Evolutionary conservation across 2,888 invertebrate genomes (phyloP).

Genomic region (Notodonta ziczac): DNA sequence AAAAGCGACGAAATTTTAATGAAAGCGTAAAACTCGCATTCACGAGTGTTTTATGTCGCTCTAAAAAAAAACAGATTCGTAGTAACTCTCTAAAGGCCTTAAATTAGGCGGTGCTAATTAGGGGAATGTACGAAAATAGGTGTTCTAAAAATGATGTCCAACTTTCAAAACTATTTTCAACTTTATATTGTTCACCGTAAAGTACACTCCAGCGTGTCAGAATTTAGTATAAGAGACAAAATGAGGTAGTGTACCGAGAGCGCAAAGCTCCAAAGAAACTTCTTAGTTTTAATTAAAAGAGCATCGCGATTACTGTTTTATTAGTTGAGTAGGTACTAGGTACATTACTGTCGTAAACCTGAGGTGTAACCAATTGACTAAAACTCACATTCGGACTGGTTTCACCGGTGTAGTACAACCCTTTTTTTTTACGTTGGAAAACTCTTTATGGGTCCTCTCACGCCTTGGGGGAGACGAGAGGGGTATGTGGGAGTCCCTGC

Average conservation of each 20-base stretch:
- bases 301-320: constrained; percentile 70
- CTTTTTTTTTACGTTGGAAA: no score
- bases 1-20: constrained; percentile 9
- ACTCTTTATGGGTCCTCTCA: no score
- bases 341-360: no score
- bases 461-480: no score
- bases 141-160: constrained; percentile 27
- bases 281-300: constrained; percentile 72
- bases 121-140: constrained; percentile 30
- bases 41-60: constrained; percentile 7
- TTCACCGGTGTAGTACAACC: no score
- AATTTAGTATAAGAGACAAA: constrained; percentile 34
- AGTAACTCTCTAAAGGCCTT: constrained; percentile 32
- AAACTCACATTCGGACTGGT: no score
- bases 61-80: constrained; percentile 17
- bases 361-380: no score
- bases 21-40: constrained; percentile 6
- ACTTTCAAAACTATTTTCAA: constrained; percentile 5
- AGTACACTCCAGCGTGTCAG: constrained; percentile 12
- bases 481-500: no score
- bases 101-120: constrained; percentile 43
- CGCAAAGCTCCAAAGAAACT: constrained; percentile 62
- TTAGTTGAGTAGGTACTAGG: constrained; percentile 39
- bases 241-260: constrained; percentile 38
- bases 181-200: constrained; percentile 9